Evolutionary conservation across 2,888 invertebrate genomes (phyloP).

Genomic region (Plemyria rubiginata): DNA sequence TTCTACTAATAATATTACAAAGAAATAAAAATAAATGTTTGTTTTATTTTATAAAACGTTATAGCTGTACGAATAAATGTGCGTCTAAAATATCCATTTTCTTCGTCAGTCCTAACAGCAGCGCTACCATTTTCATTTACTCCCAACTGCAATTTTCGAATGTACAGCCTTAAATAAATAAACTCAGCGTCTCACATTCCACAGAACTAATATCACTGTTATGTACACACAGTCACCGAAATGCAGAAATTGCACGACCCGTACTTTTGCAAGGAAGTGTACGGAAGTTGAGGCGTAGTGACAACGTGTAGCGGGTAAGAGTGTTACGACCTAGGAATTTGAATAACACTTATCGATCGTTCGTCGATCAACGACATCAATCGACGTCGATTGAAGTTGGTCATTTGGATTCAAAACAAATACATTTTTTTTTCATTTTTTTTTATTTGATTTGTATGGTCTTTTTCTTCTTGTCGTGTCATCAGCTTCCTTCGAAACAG

Average conservation of each 20-base stretch:
- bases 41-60: too few species aligned
- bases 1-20: too few species aligned
- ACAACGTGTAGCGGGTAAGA: constrained; percentile 10
- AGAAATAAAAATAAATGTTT: too few species aligned
- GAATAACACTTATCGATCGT: too few species aligned
- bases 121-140: constrained; percentile 37
- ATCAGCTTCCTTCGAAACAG: too few species aligned
- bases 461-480: too few species aligned
- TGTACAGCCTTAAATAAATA: constrained; percentile 56
- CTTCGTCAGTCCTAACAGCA: background rate
- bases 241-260: constrained; percentile 56
- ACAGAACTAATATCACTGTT: constrained; percentile 63
- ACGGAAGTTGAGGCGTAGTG: constrained; percentile 24
- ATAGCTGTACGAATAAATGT: background rate
- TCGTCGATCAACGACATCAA: too few species aligned
- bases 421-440: too few species aligned
- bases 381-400: too few species aligned
- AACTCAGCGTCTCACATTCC: constrained; percentile 47
- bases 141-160: constrained; percentile 29
- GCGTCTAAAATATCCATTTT: background rate
- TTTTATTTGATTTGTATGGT: too few species aligned
- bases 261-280: constrained; percentile 53
- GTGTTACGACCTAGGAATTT: too few species aligned
- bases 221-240: constrained; percentile 57
- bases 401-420: too few species aligned